Evolutionary conservation across 2,113 vertebrate genomes (phyloP).

Genomic region (Rostratula benghalensis): DNA sequence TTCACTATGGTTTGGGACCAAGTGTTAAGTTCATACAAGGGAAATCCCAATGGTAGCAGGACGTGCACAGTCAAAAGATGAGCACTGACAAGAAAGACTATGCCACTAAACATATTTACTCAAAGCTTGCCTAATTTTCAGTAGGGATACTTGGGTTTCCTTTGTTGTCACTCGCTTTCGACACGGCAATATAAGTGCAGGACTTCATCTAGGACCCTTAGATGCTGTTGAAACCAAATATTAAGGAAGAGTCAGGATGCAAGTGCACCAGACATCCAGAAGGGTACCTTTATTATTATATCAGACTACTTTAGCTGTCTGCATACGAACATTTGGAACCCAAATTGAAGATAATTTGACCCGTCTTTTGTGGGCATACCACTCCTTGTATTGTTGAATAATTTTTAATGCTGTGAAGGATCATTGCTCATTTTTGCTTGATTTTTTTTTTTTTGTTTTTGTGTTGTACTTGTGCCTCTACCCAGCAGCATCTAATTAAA

Average conservation of each 20-base stretch:
- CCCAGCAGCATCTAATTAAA: background rate
- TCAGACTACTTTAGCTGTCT: background rate
- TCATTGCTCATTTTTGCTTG: background rate
- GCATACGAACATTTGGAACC: background rate
- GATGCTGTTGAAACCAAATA: background rate
- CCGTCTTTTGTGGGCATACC: background rate
- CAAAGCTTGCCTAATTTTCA: background rate
- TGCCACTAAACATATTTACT: background rate
- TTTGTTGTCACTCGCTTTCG: background rate
- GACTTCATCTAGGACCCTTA: background rate
- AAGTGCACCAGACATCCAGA: background rate
- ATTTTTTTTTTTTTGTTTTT: background rate
- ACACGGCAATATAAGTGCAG: background rate
- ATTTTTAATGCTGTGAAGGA: background rate
- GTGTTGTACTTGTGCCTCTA: background rate
- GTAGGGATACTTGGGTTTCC: background rate
- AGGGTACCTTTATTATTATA: background rate
- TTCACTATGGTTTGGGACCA: background rate
- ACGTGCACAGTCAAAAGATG: background rate
- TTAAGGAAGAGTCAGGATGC: background rate
- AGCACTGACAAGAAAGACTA: background rate
- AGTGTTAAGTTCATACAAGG: accelerated
- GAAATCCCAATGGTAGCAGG: background rate
- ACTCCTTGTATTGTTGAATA: background rate
- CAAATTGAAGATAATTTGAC: background rate